Conservation (phyloP, 2,113 vertebrate genomes). For the Entomyzon cyanotis region DNA sequence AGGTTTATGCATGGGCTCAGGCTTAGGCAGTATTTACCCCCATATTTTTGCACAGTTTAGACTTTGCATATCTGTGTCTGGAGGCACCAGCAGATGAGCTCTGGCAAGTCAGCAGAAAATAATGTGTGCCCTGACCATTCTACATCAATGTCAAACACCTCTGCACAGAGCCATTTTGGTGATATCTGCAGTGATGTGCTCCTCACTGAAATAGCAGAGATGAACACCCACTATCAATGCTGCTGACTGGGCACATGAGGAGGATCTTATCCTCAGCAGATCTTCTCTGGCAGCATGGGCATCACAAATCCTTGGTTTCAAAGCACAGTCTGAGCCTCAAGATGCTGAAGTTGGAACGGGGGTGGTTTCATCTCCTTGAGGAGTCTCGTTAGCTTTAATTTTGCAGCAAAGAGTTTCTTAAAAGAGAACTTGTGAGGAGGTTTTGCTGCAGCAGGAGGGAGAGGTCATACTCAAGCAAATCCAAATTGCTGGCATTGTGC, state of each 20-base stretch:
- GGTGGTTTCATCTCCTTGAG: neutral
- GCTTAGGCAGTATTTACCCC: neutral
- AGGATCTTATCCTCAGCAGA: neutral
- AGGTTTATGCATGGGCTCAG: neutral
- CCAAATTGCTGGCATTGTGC: neutral
- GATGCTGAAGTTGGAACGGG: neutral
- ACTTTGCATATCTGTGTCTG: neutral
- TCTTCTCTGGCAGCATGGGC: neutral
- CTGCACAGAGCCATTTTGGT: neutral
- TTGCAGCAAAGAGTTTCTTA: neutral
- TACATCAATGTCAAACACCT: neutral
- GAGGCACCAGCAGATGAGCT: neutral
- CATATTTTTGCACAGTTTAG: neutral
- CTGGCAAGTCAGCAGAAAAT: neutral
- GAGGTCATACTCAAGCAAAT: neutral
- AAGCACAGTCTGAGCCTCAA: neutral
- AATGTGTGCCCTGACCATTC: neutral
- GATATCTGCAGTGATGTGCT: neutral
- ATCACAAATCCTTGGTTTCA: neutral
- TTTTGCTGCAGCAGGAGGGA: neutral
- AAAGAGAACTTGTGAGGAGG: neutral
- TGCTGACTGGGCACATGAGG: neutral
- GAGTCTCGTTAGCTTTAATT: neutral
- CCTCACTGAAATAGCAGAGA: neutral
- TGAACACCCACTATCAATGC: neutral